A percentile compares a stretch with the other conserved stretches of the same genome.
These are phyloP conservation scores for Abrostola triplasia DNA, from an alignment of 2,888 invertebrate species.

Conservation along the genomic window DNA sequence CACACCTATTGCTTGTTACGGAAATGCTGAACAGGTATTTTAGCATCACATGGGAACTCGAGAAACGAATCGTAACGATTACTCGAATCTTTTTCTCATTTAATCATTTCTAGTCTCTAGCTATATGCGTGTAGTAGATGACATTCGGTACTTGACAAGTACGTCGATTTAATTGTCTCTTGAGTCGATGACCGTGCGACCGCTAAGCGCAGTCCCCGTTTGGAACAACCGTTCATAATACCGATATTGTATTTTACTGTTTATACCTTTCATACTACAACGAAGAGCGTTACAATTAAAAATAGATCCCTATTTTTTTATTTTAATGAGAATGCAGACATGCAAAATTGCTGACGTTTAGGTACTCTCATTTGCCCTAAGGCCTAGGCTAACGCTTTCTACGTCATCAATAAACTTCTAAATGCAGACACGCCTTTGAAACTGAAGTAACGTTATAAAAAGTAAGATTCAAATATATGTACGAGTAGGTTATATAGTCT, in stretches of 20 bases:
- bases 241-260: constrained; percentile 44
- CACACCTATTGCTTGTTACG: constrained; percentile 29
- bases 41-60: constrained; percentile 11
- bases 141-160: constrained; percentile 63
- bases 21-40: constrained; percentile 48
- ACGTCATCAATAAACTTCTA: too few species aligned
- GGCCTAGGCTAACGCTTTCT: too few species aligned
- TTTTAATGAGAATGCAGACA: too few species aligned
- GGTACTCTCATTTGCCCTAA: too few species aligned
- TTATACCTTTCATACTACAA: constrained; percentile 20
- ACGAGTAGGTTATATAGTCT: not conserved
- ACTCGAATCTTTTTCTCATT: constrained; percentile 7
- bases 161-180: constrained; percentile 78
- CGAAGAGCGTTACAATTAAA: too few species aligned
- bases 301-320: too few species aligned
- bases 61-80: constrained; percentile 11
- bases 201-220: constrained; percentile 67
- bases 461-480: not conserved
- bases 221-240: constrained; percentile 44
- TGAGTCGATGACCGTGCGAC: constrained; percentile 81
- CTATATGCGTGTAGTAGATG: constrained; percentile 51
- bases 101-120: constrained; percentile 16
- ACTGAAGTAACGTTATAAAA: not conserved
- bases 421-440: constrained; percentile 1
- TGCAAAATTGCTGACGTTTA: too few species aligned